Evolutionary conservation across 2,888 invertebrate genomes (phyloP).

Genomic region (Pristionchus maxplancki): DNA sequence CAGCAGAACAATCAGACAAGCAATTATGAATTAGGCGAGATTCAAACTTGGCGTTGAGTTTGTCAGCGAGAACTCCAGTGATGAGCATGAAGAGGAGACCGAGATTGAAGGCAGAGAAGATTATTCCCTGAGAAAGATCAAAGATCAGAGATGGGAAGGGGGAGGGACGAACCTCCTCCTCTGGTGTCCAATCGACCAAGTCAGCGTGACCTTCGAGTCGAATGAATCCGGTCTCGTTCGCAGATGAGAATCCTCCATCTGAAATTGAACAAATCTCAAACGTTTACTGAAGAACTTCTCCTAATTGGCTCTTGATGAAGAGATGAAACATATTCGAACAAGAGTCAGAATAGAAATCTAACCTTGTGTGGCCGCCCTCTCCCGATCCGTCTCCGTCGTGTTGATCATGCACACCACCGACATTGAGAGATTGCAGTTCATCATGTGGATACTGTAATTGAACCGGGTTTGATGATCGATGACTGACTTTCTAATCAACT

Average conservation of each 20-base stretch:
- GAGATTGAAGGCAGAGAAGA: conserved; percentile 77
- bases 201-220: conserved; percentile 56
- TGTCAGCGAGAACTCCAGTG: conserved; percentile 74
- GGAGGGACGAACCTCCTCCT: conserved; percentile 62
- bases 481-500: conserved; percentile 7
- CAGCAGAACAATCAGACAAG: too few relatives aligned
- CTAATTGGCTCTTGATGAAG: too few relatives aligned
- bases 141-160: conserved; percentile 35
- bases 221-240: conserved; percentile 24
- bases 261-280: too few relatives aligned
- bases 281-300: too few relatives aligned
- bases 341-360: too few relatives aligned
- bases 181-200: conserved; percentile 73
- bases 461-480: background rate
- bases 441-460: conserved; percentile 74
- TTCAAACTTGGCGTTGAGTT: conserved; percentile 72
- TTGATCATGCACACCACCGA: conserved; percentile 77
- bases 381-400: conserved; percentile 58
- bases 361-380: background rate
- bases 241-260: conserved; percentile 19
- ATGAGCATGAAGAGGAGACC: conserved; percentile 72
- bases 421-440: conserved; percentile 77
- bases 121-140: conserved; percentile 67
- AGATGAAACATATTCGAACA: too few relatives aligned
- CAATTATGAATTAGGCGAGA: conserved; percentile 56